Conservation (phyloP, 2,113 vertebrate genomes). For the Oryzias woworae region DNA sequence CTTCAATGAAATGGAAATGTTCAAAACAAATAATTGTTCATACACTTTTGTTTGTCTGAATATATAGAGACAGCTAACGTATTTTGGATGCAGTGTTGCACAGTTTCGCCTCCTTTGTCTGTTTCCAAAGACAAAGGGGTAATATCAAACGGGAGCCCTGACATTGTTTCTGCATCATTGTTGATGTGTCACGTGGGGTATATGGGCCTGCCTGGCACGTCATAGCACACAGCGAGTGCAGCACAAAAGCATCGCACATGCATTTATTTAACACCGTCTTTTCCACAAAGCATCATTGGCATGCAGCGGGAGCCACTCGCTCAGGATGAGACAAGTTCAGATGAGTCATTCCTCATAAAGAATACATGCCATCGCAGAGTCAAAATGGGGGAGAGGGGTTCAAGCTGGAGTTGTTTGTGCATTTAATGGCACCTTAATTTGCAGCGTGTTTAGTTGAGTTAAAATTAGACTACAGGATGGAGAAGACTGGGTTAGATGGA, state of each 20-base stretch:
- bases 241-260: conserved; percentile 67
- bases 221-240: conserved; percentile 34
- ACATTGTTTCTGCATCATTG: conserved; percentile 71
- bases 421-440: not conserved
- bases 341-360: conserved; percentile 49
- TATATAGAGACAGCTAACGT: too few relatives aligned
- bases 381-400: conserved; percentile 20
- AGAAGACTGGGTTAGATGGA: too few relatives aligned
- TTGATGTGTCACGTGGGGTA: conserved; percentile 54
- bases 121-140: conserved; percentile 49
- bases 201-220: conserved; percentile 41
- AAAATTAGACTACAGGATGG: too few relatives aligned
- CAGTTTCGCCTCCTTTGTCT: conserved; percentile 26
- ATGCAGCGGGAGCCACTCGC: conserved; percentile 35
- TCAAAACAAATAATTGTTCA: too few relatives aligned
- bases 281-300: conserved; percentile 46
- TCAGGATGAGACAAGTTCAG: conserved; percentile 35
- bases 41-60: too few relatives aligned
- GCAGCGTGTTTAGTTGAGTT: too few relatives aligned
- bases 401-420: conserved; percentile 14
- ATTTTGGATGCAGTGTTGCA: not conserved
- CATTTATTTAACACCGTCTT: conserved; percentile 48
- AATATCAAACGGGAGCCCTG: conserved; percentile 50
- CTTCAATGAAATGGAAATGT: too few relatives aligned
- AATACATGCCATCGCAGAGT: conserved; percentile 14